These are phyloP conservation scores for Hermaeophaga mercurialis DNA, from an alignment of 2,888 invertebrate species.

Conservation along the genomic window DNA sequence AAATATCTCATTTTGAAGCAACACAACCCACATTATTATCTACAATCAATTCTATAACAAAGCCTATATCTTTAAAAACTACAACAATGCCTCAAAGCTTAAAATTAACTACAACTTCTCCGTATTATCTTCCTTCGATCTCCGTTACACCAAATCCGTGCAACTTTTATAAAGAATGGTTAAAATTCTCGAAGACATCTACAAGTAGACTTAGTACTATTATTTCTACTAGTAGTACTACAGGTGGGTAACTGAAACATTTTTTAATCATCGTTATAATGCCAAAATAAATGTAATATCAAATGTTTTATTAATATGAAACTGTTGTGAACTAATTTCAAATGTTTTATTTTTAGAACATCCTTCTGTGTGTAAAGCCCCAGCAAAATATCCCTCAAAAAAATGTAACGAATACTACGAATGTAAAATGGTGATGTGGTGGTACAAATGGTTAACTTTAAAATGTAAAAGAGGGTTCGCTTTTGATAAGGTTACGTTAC, in stretches of 20 bases:
- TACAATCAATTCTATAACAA: too few species aligned
- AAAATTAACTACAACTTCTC: background rate
- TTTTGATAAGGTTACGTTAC: slow-evolving; percentile 24
- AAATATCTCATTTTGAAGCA: too few species aligned
- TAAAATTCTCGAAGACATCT: too few species aligned
- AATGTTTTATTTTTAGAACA: slow-evolving; percentile 16
- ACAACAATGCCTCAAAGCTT: too few species aligned
- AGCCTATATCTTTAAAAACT: too few species aligned
- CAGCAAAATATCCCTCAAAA: slow-evolving; percentile 33
- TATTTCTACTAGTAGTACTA: too few species aligned
- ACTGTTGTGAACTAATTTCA: background rate
- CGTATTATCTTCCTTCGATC: background rate
- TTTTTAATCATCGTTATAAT: too few species aligned
- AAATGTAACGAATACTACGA: slow-evolving; percentile 37
- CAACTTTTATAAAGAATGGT: background rate
- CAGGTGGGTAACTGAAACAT: too few species aligned
- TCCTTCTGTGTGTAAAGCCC: slow-evolving; percentile 23
- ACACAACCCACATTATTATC: too few species aligned
- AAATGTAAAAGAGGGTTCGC: slow-evolving; percentile 31
- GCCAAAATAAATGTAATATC: too few species aligned
- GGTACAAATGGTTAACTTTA: slow-evolving; percentile 29
- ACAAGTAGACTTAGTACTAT: too few species aligned
- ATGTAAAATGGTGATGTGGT: slow-evolving; percentile 39
- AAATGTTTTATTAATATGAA: too few species aligned
- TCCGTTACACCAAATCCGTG: background rate